These are phyloP conservation scores for Plotosus lineatus DNA, from an alignment of 2,113 vertebrate species.

Conservation along the genomic window DNA sequence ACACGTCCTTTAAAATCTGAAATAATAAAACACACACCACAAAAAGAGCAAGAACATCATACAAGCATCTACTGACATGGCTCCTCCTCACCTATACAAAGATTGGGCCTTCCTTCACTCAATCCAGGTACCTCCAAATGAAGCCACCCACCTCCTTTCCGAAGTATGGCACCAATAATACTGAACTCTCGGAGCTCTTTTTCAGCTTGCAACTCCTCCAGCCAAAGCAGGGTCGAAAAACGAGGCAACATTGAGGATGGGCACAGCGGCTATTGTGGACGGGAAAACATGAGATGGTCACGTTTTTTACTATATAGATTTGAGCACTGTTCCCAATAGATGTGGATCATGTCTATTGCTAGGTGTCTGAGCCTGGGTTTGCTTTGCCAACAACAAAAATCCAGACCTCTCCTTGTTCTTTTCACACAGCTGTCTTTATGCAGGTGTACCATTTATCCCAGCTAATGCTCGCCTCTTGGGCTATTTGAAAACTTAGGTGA, in stretches of 20 bases:
- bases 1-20: background rate
- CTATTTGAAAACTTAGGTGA: too few species aligned
- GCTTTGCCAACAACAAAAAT: too few species aligned
- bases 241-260: constrained; percentile 75
- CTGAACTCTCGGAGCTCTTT: constrained; percentile 78
- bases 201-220: constrained; percentile 87
- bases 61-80: background rate
- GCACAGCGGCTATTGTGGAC: constrained; percentile 73
- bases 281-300: background rate
- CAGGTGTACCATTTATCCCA: too few species aligned
- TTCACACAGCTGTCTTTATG: too few species aligned
- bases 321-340: too few species aligned
- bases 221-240: constrained; percentile 87
- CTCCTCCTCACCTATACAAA: constrained; percentile 74
- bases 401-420: too few species aligned
- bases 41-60: background rate
- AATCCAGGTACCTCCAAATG: constrained; percentile 85
- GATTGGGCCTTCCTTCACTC: constrained; percentile 79
- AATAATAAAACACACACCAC: background rate
- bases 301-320: too few species aligned
- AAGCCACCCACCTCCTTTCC: constrained; percentile 74
- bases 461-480: too few species aligned
- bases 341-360: too few species aligned
- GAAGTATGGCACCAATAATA: constrained; percentile 78
- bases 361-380: too few species aligned